Evolutionary conservation across 1,140 invertebrate species (phyloP).

Genomic region (Chionoecetes opilio): DNA sequence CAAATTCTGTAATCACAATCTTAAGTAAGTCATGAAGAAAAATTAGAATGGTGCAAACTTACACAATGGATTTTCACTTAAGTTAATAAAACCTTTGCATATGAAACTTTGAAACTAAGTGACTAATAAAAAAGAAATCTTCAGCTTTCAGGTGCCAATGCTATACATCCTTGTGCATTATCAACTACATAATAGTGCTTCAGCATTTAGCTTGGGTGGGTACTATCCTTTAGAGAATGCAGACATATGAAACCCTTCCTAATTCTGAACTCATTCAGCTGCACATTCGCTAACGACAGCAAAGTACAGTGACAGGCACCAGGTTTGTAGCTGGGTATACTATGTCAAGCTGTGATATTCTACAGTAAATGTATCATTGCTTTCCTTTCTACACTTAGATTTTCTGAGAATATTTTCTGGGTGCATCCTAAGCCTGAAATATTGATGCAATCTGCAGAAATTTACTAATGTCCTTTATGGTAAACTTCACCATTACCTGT

Average conservation of each 20-base stretch:
- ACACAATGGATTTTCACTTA: too few relatives aligned
- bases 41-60: too few relatives aligned
- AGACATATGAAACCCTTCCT: not conserved
- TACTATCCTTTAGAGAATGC: not conserved
- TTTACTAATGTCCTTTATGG: not conserved
- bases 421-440: not conserved
- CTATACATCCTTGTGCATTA: conserved; percentile 1
- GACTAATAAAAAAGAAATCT: not conserved
- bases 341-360: not conserved
- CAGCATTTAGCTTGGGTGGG: not conserved
- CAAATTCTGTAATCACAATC: too few relatives aligned
- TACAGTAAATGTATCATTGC: not conserved
- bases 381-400: not conserved
- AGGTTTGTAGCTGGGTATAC: conserved; percentile 9
- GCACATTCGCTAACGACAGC: not conserved
- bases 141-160: not conserved
- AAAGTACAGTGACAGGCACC: not conserved
- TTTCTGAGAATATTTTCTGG: not conserved
- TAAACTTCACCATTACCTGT: not conserved
- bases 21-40: too few relatives aligned
- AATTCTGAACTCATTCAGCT: not conserved
- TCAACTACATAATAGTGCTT: not conserved
- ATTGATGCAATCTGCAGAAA: not conserved
- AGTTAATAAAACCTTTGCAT: too few relatives aligned
- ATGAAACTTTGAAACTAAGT: too few relatives aligned